Percentiles rank a stretch among this genome's conserved stretches.
phyloP scores from a whole-genome alignment of 2,113 vertebrate species.

The Silurus glanis region DNA sequence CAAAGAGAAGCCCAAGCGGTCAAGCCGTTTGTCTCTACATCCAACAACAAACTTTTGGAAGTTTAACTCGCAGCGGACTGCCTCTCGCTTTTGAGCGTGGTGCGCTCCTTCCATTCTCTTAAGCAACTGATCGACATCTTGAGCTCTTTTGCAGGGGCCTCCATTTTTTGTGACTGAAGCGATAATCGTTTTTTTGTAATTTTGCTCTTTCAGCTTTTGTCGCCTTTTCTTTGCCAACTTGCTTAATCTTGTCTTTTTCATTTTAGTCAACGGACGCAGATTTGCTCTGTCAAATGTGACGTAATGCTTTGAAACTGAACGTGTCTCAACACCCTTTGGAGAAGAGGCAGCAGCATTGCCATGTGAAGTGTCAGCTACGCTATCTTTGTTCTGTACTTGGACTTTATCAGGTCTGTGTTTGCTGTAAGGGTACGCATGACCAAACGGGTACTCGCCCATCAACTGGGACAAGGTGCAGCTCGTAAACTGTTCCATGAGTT shows the following conservation, averaged over 20 bases:
- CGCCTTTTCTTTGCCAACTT: neutral
- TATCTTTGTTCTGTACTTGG: neutral
- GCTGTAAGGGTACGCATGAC: slow-evolving; percentile 32
- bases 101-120: slow-evolving; percentile 60
- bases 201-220: slow-evolving; percentile 41
- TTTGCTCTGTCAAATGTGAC: slow-evolving; percentile 16
- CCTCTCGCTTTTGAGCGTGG: slow-evolving; percentile 62
- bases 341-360: neutral
- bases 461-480: slow-evolving; percentile 69
- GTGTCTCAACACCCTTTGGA: neutral
- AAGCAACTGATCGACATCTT: slow-evolving; percentile 71
- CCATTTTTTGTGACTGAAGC: slow-evolving; percentile 63
- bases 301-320: neutral
- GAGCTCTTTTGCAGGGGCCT: slow-evolving; percentile 69
- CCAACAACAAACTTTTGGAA: slow-evolving; percentile 71
- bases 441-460: slow-evolving; percentile 70
- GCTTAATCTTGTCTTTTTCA: slow-evolving; percentile 21
- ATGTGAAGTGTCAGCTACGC: neutral
- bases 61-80: slow-evolving; percentile 66
- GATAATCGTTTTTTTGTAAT: slow-evolving; percentile 60
- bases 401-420: slow-evolving; percentile 44
- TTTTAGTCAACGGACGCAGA: neutral
- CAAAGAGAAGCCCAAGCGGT: slow-evolving; percentile 35
- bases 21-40: slow-evolving; percentile 59
- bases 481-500: slow-evolving; percentile 55